Evolutionary conservation across 2,113 vertebrate genomes (phyloP).

Genomic region (Thermophis baileyi): DNA sequence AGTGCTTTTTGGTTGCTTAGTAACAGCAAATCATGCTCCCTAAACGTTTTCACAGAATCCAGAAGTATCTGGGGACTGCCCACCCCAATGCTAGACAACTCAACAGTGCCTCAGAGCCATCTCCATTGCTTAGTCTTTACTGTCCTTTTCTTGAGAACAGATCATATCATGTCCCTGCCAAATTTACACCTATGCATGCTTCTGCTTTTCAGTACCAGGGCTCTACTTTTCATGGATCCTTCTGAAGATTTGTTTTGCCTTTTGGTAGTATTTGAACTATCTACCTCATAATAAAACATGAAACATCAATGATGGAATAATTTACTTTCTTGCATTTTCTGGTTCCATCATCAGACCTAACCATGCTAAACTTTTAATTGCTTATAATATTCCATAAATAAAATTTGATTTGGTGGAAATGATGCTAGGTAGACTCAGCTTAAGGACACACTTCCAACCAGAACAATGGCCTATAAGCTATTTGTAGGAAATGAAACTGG

Average conservation of each 20-base stretch:
- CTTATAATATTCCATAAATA: not conserved
- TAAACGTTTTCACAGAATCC: conserved; percentile 17
- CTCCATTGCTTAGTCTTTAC: no score
- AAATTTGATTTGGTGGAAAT: not conserved
- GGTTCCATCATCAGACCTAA: not conserved
- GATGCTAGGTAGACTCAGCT: not conserved
- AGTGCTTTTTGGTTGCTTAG: conserved; percentile 10
- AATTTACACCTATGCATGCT: not conserved
- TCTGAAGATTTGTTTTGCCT: not conserved
- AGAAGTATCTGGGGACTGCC: conserved; percentile 1
- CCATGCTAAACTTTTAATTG: not conserved
- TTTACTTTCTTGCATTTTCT: conserved; percentile 12
- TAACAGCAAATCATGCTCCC: conserved; percentile 12
- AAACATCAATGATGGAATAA: conserved; percentile 7
- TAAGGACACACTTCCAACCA: no score
- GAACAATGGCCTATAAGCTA: no score
- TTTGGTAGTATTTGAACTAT: not conserved
- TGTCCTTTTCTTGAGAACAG: not conserved
- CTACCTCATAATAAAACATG: not conserved
- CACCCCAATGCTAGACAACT: conserved; percentile 11
- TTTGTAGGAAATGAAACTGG: no score
- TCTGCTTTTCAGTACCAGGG: not conserved
- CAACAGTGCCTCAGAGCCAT: not conserved
- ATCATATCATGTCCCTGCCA: no score
- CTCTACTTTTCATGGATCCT: accelerated